These are phyloP conservation scores for Andrena flavipes DNA, from an alignment of 2,888 invertebrate species.

Conservation along the genomic window DNA sequence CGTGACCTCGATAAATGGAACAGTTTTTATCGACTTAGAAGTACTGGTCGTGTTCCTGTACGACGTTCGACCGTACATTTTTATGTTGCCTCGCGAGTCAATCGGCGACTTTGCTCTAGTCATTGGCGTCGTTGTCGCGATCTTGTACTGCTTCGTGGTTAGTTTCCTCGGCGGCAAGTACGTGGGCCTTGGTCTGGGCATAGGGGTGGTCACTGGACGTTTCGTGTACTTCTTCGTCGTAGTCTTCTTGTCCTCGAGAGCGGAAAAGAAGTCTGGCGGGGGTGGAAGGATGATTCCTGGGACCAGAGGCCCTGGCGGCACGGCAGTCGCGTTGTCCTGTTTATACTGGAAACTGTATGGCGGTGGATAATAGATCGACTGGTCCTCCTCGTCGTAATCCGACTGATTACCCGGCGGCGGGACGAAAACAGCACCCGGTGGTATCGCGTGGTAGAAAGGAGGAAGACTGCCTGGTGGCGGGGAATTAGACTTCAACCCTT, in stretches of 20 bases:
- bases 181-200: constrained; percentile 64
- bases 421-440: constrained; percentile 88
- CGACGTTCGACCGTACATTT: constrained; percentile 49
- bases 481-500: constrained; percentile 86
- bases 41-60: constrained; percentile 50
- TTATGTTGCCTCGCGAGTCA: constrained; percentile 47
- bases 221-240: constrained; percentile 75
- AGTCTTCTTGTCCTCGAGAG: constrained; percentile 86
- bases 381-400: constrained; percentile 94
- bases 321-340: constrained; percentile 90
- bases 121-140: constrained; percentile 67
- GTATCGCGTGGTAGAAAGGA: constrained; percentile 86
- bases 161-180: constrained; percentile 75
- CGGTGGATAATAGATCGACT: constrained; percentile 95
- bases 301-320: constrained; percentile 94
- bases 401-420: constrained; percentile 88
- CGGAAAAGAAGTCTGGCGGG: constrained; percentile 94
- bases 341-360: constrained; percentile 95
- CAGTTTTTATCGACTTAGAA: constrained; percentile 30
- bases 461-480: constrained; percentile 77
- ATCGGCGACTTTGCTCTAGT: constrained; percentile 46
- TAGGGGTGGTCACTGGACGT: constrained; percentile 74
- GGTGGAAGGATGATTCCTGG: constrained; percentile 95
- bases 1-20: constrained; percentile 70
- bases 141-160: constrained; percentile 73